Evolutionary conservation across 2,888 invertebrate species (phyloP), one percentile per base, ranked within the genome.

Genomic region (Rhaphigaster nebulosa): DNA sequence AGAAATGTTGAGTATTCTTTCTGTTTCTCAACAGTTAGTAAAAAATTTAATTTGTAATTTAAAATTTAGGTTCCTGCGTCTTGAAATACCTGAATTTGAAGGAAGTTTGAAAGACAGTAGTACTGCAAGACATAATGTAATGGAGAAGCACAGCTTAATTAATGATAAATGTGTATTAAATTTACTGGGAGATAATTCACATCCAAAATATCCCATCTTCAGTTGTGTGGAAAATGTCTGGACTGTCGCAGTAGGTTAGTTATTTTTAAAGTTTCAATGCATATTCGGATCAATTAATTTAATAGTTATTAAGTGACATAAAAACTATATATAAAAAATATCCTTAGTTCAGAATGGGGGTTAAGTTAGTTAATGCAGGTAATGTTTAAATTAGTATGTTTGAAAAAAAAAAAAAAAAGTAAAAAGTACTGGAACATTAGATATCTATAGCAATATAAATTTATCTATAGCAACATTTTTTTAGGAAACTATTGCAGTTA

Each of bases 221-320:
- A 95, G 96, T 92, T 96, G 96, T 87, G 93, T 93, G 91, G 94
- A 95, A 38, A 94, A 94, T 0, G 96, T 97, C 18, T 96, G 96
- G 93, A 98, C 98, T 12, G 96, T 98, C 88, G 96, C 97, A 41
- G 96, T 96, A 91, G 97, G 97, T 96, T 94, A 93, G 94, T 91
- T 34, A 87, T 87, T 87, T 52, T 34, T 56, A 20, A 65, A 34
- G 38, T 34, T 76, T 38, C 20, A 38, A 76, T 6, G 8, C 23
- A 34, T 20, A 29, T 1, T 76, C 6, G 38, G 13, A 3, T 76
- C 4, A 76, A 20, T 76, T 38, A 38, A 34, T 38, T 38, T 8
- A 34, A 70, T 20, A 54, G 8, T 13, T 65, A 34, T 65, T 65
- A 65, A 34, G 15, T 15, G 8, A 4, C 34, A 65, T 29, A 34